Evolutionary conservation across 2,113 vertebrate species (phyloP), one percentile per base, ranked within the genome.

Genomic region (Antechinus flavipes): DNA sequence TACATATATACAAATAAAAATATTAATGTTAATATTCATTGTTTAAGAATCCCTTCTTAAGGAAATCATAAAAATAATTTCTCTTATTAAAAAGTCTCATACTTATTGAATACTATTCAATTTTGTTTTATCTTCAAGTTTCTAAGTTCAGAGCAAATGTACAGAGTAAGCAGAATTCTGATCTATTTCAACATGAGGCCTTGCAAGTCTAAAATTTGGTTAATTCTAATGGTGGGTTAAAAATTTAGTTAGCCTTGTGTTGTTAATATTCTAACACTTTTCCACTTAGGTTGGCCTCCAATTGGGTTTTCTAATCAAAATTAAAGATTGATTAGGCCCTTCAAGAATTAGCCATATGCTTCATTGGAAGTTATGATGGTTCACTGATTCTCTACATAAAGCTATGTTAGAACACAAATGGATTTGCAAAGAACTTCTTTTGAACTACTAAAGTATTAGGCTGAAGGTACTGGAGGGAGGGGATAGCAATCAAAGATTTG

Each of bases 21-120:
- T 11, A 9, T 52, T 52, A 52, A 52, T 52, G 9, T 52, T 52
- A 52, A 52, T 52, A 52, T 52, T 11, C 50, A 50, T 52, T 52
- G 50, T 52, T 52, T 98, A 49, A 49, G 49, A 49, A 49, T 5
- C 49, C 98, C 98, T 98, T 96, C 91, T 97, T 98, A 96, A 98
- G 98, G 97, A 97, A 97, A 96, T 98, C 98, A 98, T 98, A 98
- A 99, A 99, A 98, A 98, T 98, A 98, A 96, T 95, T 98, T 55
- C 98, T 98, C 96, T 97, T 96, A 98, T 98, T 55, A 97, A 97
- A 97, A 98, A 97, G 14, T 0, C 89, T 97, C 95, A 96, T 93
- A 52, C 10, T 52, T 52, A 52, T 52, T 52, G 50, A 52, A 1
- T 10, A 11, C 95, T 56, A 24, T 92, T 89, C 94, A 95, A 96